These are phyloP conservation scores for Corythornis cristatus DNA, from an alignment of 2,113 vertebrate genomes.

Conservation along the genomic window DNA sequence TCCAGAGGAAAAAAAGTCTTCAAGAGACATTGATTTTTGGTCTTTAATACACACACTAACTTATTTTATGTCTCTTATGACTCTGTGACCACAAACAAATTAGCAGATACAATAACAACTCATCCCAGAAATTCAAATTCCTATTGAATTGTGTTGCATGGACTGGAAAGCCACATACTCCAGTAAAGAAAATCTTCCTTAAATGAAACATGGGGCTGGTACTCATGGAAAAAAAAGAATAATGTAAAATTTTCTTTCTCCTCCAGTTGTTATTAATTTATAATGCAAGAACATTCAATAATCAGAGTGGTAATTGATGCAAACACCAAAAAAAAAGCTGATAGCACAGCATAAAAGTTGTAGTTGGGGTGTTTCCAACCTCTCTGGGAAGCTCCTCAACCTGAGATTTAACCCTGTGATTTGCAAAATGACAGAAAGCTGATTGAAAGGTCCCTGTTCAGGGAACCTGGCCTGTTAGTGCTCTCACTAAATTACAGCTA, in stretches of 20 bases:
- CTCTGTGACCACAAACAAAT: background rate
- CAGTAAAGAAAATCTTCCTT: background rate
- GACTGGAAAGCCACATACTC: background rate
- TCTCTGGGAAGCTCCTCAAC: background rate
- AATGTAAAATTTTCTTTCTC: background rate
- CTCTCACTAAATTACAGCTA: background rate
- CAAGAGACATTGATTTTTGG: background rate
- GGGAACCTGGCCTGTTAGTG: background rate
- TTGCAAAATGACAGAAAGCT: background rate
- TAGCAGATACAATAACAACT: background rate
- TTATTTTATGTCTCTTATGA: background rate
- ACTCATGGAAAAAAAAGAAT: background rate
- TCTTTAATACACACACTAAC: background rate
- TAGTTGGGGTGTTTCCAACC: background rate
- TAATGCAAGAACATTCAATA: background rate
- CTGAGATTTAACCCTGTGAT: background rate
- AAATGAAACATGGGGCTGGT: background rate
- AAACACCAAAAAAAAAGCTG: background rate
- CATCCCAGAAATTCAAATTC: background rate
- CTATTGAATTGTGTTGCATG: background rate
- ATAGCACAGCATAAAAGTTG: background rate
- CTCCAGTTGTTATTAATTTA: background rate
- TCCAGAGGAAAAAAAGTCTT: background rate
- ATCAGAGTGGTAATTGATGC: background rate
- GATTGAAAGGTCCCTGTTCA: background rate